phyloP scores from a whole-genome alignment of 2,797 vertebrate genomes.

The Pteropus rufus region DNA sequence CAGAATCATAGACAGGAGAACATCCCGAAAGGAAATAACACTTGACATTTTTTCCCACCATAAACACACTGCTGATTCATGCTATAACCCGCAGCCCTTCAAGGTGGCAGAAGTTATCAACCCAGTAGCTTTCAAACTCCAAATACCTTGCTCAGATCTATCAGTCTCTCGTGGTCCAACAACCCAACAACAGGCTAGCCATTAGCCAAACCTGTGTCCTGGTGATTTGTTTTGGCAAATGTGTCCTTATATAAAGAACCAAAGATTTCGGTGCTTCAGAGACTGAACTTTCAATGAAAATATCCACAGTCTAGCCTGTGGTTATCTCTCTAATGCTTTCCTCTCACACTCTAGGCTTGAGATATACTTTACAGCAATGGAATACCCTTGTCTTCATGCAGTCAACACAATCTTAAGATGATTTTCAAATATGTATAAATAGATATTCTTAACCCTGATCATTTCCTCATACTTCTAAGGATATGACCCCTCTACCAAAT shows the following conservation, averaged over 20 bases:
- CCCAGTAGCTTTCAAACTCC: background rate
- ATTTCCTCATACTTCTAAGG: background rate
- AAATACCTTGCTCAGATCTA: background rate
- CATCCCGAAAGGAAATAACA: background rate
- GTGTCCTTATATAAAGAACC: background rate
- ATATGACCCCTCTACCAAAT: background rate
- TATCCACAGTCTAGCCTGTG: background rate
- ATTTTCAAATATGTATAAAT: background rate
- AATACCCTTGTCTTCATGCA: background rate
- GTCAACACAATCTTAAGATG: background rate
- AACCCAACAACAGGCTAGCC: background rate
- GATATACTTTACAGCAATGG: background rate
- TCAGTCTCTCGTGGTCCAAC: background rate
- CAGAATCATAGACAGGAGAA: background rate
- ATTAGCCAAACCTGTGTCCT: background rate
- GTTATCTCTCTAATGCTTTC: background rate
- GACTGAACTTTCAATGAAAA: background rate
- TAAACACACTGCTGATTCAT: background rate
- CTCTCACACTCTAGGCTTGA: background rate
- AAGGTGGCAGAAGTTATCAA: background rate
- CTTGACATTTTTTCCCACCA: background rate
- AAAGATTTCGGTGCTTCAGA: background rate
- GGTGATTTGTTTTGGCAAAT: background rate
- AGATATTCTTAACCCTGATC: background rate
- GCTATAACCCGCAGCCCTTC: background rate